phyloP scores from a whole-genome alignment of 2,797 vertebrate species.

The Nyctibius grandis region DNA sequence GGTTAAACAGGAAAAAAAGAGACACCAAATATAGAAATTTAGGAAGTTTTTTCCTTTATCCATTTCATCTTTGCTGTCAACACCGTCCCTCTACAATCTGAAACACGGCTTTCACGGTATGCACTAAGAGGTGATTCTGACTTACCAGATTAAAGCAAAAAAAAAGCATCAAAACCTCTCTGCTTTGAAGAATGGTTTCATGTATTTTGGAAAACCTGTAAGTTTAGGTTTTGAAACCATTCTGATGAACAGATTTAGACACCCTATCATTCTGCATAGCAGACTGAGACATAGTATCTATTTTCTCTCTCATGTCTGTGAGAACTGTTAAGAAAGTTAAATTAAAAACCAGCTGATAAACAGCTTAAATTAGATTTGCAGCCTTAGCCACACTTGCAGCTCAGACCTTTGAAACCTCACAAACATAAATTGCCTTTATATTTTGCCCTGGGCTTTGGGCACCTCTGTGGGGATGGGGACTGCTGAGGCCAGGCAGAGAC shows the following conservation, averaged over 20 bases:
- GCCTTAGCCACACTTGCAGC: background rate
- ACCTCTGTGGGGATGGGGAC: background rate
- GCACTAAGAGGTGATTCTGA: background rate
- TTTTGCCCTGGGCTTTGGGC: background rate
- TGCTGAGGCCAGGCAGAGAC: background rate
- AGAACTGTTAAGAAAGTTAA: background rate
- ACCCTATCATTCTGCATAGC: background rate
- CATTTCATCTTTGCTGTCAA: background rate
- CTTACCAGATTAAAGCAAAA: background rate
- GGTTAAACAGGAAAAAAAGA: background rate
- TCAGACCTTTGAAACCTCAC: background rate
- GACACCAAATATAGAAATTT: background rate
- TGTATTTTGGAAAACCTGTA: background rate
- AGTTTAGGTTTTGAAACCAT: background rate
- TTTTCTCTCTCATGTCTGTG: background rate
- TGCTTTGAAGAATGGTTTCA: background rate
- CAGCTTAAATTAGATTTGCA: background rate
- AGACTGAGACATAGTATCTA: background rate
- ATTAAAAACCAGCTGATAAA: background rate
- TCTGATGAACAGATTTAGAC: background rate
- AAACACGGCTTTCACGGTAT: accelerated
- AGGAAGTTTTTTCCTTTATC: background rate
- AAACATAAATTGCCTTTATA: background rate
- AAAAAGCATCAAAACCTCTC: background rate
- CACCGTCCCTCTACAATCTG: background rate